phyloP scores from a whole-genome alignment of 2,888 invertebrate species.

The Epistrophe grossulariae region DNA sequence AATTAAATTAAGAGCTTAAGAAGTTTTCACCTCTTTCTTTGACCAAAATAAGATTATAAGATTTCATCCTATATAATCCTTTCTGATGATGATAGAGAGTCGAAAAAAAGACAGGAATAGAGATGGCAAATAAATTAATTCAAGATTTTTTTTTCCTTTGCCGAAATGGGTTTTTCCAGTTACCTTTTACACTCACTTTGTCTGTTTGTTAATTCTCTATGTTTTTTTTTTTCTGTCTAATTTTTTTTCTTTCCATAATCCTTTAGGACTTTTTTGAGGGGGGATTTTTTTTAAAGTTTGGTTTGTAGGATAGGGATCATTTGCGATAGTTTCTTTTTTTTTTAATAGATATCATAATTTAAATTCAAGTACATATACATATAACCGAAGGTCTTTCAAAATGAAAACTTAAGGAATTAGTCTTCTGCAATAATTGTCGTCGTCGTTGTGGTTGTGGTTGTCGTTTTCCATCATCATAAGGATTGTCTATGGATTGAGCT shows the following conservation, averaged over 20 bases:
- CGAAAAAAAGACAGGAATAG: neutral
- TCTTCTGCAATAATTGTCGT: constrained; percentile 2
- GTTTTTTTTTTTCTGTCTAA: neutral
- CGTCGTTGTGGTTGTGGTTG: neutral
- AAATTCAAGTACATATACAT: neutral
- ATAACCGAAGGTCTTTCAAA: neutral
- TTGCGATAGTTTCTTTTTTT: neutral
- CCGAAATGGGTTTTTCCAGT: neutral
- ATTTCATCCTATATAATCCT: neutral
- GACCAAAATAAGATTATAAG: constrained; percentile 5
- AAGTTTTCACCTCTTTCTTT: constrained; percentile 2
- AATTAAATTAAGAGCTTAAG: constrained; percentile 5
- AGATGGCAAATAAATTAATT: neutral
- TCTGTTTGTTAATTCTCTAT: neutral
- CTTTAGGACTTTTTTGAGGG: neutral
- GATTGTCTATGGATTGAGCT: neutral
- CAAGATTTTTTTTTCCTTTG: neutral
- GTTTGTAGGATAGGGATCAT: neutral
- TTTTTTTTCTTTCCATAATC: neutral
- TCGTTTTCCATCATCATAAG: neutral
- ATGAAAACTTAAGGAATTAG: constrained; percentile 5
- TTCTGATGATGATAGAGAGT: neutral
- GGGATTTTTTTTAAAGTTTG: neutral
- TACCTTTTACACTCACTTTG: neutral
- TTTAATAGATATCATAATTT: neutral